A percentile compares a stretch with the other conserved stretches of the same genome.
phyloP scores from a whole-genome alignment of 1,140 invertebrate species.

The Caenorhabditis brenneri region DNA sequence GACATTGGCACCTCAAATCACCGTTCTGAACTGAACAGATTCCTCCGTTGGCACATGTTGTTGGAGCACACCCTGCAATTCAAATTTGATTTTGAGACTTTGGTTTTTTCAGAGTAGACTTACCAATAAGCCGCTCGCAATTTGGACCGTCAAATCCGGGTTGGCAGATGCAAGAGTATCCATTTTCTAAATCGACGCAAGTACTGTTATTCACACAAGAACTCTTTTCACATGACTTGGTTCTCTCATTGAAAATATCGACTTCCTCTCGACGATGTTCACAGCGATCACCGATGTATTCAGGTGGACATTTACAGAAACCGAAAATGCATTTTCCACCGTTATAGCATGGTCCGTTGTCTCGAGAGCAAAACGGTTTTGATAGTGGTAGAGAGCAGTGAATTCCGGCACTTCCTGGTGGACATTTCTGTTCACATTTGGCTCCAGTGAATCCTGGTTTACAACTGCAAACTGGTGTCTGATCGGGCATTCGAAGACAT shows the following conservation, averaged over 20 bases:
- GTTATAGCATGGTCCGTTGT: not conserved
- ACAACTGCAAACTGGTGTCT: not conserved
- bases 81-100: too few species aligned
- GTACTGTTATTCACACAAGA: constrained; percentile 85
- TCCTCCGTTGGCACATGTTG: too few species aligned
- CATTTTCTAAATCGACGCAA: constrained; percentile 83
- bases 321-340: not conserved
- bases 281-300: constrained; percentile 85
- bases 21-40: too few species aligned
- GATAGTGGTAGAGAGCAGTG: not conserved
- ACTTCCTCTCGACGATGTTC: constrained; percentile 77
- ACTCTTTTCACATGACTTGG: too few species aligned
- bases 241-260: too few species aligned
- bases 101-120: too few species aligned
- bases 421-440: not conserved
- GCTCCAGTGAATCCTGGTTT: not conserved
- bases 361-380: not conserved
- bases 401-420: not conserved
- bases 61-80: too few species aligned
- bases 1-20: not conserved
- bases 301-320: constrained; percentile 82
- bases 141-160: constrained; percentile 83
- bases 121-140: not conserved
- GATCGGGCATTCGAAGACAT: not conserved
- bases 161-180: constrained; percentile 84